Evolutionary conservation across 2,888 invertebrate genomes (phyloP), one percentile per base, ranked within the genome.

Genomic region (Idaea straminata): DNA sequence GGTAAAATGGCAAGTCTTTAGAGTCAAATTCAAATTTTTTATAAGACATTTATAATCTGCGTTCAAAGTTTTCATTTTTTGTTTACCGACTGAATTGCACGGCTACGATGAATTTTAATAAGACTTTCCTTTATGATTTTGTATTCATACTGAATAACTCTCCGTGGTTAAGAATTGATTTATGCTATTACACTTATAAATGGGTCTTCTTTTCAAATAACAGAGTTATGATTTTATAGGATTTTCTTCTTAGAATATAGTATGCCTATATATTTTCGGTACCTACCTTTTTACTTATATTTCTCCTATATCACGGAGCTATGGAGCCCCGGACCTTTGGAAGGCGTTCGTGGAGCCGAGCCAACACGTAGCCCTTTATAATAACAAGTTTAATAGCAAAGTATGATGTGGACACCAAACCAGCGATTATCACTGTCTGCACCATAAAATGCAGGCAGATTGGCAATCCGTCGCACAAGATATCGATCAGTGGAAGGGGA

Each of bases 171-270:
- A 79, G 78, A 84, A 84, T 83, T 84, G 83, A 86, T 85, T 85
- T 85, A 85, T 84, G 82, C 80, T 82, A 80, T 83, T 82, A 81
- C 80, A 76, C 77, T 78, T 81, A 79, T 75, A 80, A 83, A 84
- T 81, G 77, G 76, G 70, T 74, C 67, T 75, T 77, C 75, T 73
- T 75, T 76, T 70, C 69, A 76, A 79, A 79, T 78, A 72, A 73
- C 74, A 72, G 71, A 72, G 72, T 76, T 80, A 73, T 73, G 70
- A 75, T 74, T 69, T 72, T 74, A 70, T 66, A 64, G 61, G 65
- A 66, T 64, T 66, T 66, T 34, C 66, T 66, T 68, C 35, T 35
- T 59, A 25, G 71, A 69, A 73, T 71, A 66, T 67, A 13, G 7
- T 47, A 47, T 13, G 10, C n/a, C n/a, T 47, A 47, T 47, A 7